Conservation (phyloP, 92 coral and sea anemone species). For the Zoanthus sociatus region DNA sequence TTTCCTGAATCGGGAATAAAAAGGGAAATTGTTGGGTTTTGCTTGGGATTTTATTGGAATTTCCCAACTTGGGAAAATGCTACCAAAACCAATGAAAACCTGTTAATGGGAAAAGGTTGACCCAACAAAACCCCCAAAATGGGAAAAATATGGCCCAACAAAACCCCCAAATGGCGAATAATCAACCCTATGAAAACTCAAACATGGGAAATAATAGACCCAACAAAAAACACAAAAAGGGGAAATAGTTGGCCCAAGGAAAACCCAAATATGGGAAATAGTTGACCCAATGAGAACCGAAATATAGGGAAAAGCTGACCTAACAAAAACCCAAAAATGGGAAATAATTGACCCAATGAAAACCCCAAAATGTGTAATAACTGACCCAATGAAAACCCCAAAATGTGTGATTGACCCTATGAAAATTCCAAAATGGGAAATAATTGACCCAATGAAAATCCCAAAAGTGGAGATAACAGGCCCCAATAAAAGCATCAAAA, state of each 20-base stretch:
- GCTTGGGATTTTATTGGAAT: not conserved
- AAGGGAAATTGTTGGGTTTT: slow-evolving; percentile 3
- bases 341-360: not conserved
- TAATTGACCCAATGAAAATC: slow-evolving; percentile 2
- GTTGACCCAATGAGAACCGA: not conserved
- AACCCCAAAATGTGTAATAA: not conserved
- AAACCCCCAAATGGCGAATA: not conserved
- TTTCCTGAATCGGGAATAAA: not conserved
- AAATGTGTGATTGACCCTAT: slow-evolving; percentile 2
- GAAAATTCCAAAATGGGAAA: not conserved
- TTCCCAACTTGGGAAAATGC: not conserved
- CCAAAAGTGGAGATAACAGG: not conserved
- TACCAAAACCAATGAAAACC: not conserved
- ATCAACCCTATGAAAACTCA: not conserved
- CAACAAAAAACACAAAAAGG: not conserved
- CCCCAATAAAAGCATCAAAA: slow-evolving; percentile 11
- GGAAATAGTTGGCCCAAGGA: not conserved
- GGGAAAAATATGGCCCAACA: not conserved
- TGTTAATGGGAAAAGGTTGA: not conserved
- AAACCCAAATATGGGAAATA: slow-evolving; percentile 1
- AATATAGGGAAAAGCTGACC: not conserved
- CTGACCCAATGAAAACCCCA: slow-evolving; percentile 12
- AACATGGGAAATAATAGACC: not conserved
- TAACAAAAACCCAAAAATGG: not conserved
- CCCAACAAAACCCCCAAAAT: not conserved